Base-by-base conservation (phyloP, 2,113 vertebrate species). In the Mixornis gularis region DNA sequence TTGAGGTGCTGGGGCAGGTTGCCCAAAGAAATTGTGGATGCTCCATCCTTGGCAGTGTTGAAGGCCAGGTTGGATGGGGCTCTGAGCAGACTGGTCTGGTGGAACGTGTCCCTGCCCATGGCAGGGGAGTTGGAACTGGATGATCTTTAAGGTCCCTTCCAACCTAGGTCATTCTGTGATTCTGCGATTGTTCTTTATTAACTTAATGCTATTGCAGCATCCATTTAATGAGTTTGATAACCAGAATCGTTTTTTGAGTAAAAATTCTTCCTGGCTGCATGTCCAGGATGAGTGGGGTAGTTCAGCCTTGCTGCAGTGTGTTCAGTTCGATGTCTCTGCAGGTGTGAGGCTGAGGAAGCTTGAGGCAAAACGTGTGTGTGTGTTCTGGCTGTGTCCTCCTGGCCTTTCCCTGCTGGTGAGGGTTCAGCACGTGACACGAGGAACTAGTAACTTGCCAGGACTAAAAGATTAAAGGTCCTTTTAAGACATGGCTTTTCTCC, bases 401-500 rank as follows among this genome's bases (percentile, higher is more conserved):
- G 66, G 26, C 44, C 56, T 27, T 43, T 76, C 30, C 27, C 34
- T 59, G 60, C 53, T 8, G 3, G 6, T 15, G 24, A 27, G n/a
- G 44, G 51, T 17, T 77, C 48, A 24, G 78, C 56, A 19, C 10
- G 0, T 6, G 36, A 24, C 66, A 56, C 0, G 0, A 36, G 43
- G 48, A 74, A 10, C 52, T 64, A 55, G 22, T 18, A 53, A 32
- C 73, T 53, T 27, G 48, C 77, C 1, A 16, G 48, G 65, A 41
- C 1, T 2, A 52, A 59, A 32, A 6, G 16, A 36, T 56, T 46
- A 13, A 65, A 94, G 34, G 65, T 40, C 40, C 12, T 70, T 89
- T 48, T 25, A 43, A 83, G 60, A 32, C 26, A 2, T 3, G 12
- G 21, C 5, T 72, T 24, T 64, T 66, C 44, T n/a, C 13, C 18